Conservation (phyloP, 2,797 vertebrate species). For the Trachops cirrhosus region DNA sequence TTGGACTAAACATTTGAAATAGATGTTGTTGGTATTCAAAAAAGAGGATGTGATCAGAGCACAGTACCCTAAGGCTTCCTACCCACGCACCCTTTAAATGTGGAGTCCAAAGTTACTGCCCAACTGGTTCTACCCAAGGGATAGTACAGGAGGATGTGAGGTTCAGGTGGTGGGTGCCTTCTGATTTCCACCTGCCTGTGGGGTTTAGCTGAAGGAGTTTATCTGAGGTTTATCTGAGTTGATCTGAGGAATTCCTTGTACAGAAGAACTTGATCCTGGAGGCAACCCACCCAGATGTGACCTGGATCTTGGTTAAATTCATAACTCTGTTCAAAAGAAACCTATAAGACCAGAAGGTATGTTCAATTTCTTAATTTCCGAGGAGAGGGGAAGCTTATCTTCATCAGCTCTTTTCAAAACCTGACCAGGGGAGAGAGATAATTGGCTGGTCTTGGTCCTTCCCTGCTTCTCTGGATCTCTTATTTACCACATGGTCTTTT, state of each 20-base stretch:
- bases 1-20: slow-evolving; percentile 1
- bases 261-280: not conserved
- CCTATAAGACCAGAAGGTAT: not conserved
- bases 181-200: not conserved
- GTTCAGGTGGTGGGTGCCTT: not conserved
- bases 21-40: not conserved
- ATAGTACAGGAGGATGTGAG: not conserved
- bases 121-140: not conserved
- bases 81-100: not conserved
- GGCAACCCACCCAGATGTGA: not conserved
- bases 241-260: not conserved
- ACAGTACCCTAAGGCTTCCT: not conserved
- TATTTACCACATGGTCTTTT: not conserved
- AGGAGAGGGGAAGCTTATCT: not conserved
- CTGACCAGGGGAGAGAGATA: not conserved
- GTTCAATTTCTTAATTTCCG: slow-evolving; percentile 14
- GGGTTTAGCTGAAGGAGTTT: not conserved
- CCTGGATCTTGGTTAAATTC: not conserved
- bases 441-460: not conserved
- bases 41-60: not conserved
- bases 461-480: not conserved
- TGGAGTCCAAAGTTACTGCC: not conserved
- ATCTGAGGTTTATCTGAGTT: too few species aligned
- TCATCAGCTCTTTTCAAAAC: slow-evolving; percentile 9
- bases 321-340: not conserved